These are phyloP conservation scores for Catocala nupta DNA, from an alignment of 2,888 invertebrate genomes.

Conservation along the genomic window DNA sequence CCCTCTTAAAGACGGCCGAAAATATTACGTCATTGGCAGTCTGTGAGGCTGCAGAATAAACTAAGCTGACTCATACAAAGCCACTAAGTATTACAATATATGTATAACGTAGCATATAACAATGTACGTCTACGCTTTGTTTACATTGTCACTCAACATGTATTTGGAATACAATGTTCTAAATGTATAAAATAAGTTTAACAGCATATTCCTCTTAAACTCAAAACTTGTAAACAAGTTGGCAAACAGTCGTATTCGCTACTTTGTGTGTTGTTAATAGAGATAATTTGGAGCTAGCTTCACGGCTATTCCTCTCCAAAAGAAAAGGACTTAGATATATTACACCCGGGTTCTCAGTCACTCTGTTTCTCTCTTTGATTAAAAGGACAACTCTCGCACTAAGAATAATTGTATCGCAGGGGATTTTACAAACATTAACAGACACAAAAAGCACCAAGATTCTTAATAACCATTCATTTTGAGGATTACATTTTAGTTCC, in stretches of 20 bases:
- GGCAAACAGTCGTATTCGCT: constrained; percentile 13
- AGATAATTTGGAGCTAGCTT: constrained; percentile 3
- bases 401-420: no score
- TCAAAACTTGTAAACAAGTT: constrained; percentile 8
- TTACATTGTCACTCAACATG: neutral
- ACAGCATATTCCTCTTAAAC: constrained; percentile 1
- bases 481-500: no score
- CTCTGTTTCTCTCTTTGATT: no score
- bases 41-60: neutral
- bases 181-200: constrained; percentile 11
- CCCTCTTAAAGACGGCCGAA: no score
- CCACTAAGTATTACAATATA: no score
- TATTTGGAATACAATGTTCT: constrained; percentile 12
- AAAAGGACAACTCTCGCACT: no score
- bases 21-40: neutral
- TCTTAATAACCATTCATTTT: no score
- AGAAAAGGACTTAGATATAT: no score
- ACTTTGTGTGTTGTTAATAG: constrained; percentile 13
- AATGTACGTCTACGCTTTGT: neutral
- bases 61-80: neutral
- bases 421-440: no score
- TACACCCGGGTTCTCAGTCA: no score
- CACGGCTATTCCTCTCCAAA: neutral
- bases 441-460: no score
- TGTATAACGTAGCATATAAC: neutral